Evolutionary conservation across 2,888 invertebrate species (phyloP).

Genomic region (Limnephilus marmoratus): DNA sequence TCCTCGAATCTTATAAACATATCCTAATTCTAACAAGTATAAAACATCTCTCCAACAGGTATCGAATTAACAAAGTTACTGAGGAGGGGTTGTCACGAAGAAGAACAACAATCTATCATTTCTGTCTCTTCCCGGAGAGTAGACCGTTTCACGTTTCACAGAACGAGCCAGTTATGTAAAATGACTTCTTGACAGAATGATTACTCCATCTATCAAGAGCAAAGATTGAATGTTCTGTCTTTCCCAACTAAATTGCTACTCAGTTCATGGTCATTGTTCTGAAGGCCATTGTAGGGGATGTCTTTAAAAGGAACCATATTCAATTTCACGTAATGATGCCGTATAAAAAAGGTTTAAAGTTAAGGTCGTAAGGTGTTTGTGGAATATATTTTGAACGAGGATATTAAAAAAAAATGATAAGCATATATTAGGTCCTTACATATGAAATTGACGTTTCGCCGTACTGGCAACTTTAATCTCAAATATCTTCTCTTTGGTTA

Average conservation of each 20-base stretch:
- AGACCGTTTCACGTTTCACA: not conserved
- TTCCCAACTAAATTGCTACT: not conserved
- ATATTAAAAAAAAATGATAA: not conserved
- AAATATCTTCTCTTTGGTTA: no score
- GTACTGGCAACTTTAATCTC: no score
- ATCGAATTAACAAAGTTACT: not conserved
- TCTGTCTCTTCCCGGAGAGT: not conserved
- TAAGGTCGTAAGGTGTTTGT: not conserved
- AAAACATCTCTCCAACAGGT: not conserved
- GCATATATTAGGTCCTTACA: no score
- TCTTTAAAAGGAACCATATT: not conserved
- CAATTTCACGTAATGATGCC: not conserved
- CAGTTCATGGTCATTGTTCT: not conserved
- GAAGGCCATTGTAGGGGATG: not conserved
- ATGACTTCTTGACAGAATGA: slow-evolving; percentile 36
- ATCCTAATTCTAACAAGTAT: not conserved
- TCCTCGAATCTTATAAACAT: not conserved
- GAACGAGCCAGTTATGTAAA: slow-evolving; percentile 18
- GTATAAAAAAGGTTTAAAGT: not conserved
- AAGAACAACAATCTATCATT: not conserved
- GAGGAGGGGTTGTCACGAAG: not conserved
- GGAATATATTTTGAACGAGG: not conserved
- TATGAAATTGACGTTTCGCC: no score
- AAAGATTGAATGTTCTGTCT: slow-evolving; percentile 28
- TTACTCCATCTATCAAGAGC: slow-evolving; percentile 24